phyloP scores from a whole-genome alignment of 2,113 vertebrate species.

The Origma solitaria region DNA sequence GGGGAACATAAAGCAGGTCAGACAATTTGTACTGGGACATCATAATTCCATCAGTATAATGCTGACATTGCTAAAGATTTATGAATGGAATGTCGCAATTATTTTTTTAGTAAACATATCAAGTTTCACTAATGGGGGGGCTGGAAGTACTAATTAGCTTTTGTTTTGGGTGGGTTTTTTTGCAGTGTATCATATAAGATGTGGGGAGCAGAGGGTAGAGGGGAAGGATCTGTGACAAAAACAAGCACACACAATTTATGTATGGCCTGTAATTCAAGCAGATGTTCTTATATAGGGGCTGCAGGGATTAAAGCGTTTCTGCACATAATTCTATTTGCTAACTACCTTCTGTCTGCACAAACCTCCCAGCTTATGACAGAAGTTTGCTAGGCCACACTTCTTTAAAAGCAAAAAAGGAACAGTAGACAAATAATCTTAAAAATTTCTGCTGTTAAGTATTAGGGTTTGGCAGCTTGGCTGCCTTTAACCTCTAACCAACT shows the following conservation, averaged over 20 bases:
- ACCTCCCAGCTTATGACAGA: conserved; percentile 60
- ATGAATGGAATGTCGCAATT: conserved; percentile 88
- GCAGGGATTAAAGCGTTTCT: conserved; percentile 80
- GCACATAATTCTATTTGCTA: conserved; percentile 80
- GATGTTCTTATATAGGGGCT: conserved; percentile 78
- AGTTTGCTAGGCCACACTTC: conserved; percentile 64
- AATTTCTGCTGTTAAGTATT: neutral
- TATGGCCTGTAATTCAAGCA: conserved; percentile 87
- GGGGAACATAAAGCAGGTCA: conserved; percentile 89
- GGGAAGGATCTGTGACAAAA: conserved; percentile 80
- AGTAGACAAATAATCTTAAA: neutral
- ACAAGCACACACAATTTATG: conserved; percentile 80
- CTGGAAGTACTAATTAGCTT: conserved; percentile 91
- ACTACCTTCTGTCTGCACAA: conserved; percentile 76
- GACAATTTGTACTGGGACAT: conserved; percentile 93
- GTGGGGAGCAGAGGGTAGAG: conserved; percentile 50
- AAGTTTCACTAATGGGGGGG: conserved; percentile 81
- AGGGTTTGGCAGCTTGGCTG: neutral
- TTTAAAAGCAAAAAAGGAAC: neutral
- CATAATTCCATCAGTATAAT: conserved; percentile 90
- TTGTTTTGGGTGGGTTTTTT: conserved; percentile 17
- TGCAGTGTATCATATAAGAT: conserved; percentile 76
- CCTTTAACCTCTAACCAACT: neutral
- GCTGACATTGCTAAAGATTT: conserved; percentile 89
- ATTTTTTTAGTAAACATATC: conserved; percentile 83